Percentiles rank a stretch among this genome's conserved stretches.
Evolutionary conservation across 37 sponge, comb jelly and placozoan genomes (phyloP).

Genomic region (Beroe ovata): DNA sequence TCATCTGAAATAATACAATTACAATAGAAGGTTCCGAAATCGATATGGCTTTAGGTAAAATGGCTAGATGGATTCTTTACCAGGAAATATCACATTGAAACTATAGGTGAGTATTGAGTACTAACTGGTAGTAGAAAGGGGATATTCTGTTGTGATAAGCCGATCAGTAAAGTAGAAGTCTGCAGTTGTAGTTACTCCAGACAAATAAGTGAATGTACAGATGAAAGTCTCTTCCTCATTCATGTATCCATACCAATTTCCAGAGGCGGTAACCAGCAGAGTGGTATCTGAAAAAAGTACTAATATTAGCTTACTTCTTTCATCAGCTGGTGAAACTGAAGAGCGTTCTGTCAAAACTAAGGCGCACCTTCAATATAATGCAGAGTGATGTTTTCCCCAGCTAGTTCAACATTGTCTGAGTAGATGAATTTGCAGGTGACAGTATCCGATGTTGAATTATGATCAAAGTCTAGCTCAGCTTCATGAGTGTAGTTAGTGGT

Average conservation of each 20-base stretch:
- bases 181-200: background rate
- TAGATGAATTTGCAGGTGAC: background rate
- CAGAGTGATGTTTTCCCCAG: background rate
- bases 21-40: too few species aligned
- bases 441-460: background rate
- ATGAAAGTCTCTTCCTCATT: background rate
- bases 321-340: too few species aligned
- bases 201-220: background rate
- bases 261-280: background rate
- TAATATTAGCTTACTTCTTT: too few species aligned
- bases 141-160: background rate
- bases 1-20: background rate
- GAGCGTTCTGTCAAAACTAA: too few species aligned
- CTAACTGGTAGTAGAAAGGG: background rate
- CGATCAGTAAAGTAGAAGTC: background rate
- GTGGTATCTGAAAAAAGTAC: background rate
- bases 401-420: background rate
- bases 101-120: too few species aligned
- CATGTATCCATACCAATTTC: background rate
- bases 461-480: background rate
- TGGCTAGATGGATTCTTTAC: too few species aligned
- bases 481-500: background rate
- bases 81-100: too few species aligned
- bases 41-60: too few species aligned
- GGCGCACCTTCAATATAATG: background rate